phyloP scores from a whole-genome alignment of 2,113 vertebrate species.

The Microcebus ravelobensis region DNA sequence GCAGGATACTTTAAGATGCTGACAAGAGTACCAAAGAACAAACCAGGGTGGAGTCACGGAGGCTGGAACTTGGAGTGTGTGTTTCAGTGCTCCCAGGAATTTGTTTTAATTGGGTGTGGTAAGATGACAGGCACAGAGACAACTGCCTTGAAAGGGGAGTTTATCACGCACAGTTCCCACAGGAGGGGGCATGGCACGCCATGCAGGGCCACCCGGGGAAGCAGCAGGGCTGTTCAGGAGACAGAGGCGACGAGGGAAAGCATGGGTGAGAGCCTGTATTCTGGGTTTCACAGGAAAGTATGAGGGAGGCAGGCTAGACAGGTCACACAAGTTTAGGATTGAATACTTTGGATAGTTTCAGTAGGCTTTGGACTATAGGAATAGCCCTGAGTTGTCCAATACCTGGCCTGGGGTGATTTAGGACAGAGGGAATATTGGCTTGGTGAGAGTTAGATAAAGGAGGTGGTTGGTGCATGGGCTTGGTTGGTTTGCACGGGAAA shows the following conservation, averaged over 20 bases:
- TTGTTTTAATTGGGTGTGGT: not conserved
- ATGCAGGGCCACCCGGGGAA: fast-evolving
- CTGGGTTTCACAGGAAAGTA: not conserved
- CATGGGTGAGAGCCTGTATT: not conserved
- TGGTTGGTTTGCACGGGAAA: not conserved
- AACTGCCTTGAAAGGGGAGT: not conserved
- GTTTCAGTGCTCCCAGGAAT: not conserved
- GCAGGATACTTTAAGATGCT: not conserved
- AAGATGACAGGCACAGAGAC: not conserved
- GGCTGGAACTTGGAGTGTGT: not conserved
- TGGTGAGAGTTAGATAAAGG: not conserved
- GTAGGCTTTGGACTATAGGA: not conserved
- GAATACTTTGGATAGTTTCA: not conserved
- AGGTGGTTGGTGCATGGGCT: not conserved
- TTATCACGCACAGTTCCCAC: not conserved
- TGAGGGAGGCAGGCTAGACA: too few species aligned
- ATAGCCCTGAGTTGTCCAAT: not conserved
- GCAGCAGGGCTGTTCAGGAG: too few species aligned
- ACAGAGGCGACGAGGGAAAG: not conserved
- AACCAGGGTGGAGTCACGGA: not conserved
- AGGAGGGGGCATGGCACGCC: not conserved
- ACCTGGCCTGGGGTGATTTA: too few species aligned
- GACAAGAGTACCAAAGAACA: not conserved
- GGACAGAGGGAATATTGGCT: not conserved
- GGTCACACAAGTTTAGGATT: not conserved